phyloP scores from a whole-genome alignment of 1,140 invertebrate species.

The Chlorops oryzae region DNA sequence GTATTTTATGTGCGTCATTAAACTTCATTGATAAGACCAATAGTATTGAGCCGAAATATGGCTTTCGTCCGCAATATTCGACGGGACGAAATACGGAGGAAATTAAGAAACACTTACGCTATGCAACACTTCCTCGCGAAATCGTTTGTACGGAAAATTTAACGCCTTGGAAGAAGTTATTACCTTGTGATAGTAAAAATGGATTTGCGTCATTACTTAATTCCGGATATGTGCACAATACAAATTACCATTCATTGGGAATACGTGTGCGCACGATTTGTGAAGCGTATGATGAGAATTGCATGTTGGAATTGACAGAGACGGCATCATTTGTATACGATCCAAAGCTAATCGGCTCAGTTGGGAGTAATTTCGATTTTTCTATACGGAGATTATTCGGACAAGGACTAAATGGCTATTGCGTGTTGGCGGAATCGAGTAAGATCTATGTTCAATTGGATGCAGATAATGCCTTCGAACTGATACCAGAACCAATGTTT shows the following conservation, averaged over 20 bases:
- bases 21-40: constrained; percentile 92
- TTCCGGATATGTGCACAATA: constrained; percentile 85
- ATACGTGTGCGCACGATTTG: constrained; percentile 80
- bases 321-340: constrained; percentile 84
- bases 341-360: constrained; percentile 55
- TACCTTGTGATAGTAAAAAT: constrained; percentile 84
- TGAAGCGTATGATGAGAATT: constrained; percentile 52
- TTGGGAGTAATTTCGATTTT: constrained; percentile 61
- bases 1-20: constrained; percentile 90
- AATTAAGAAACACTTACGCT: constrained; percentile 54
- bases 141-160: constrained; percentile 98
- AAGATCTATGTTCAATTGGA: constrained; percentile 69
- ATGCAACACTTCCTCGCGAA: constrained; percentile 86
- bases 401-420: constrained; percentile 67
- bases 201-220: constrained; percentile 85
- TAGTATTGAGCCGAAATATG: constrained; percentile 76
- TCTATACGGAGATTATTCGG: constrained; percentile 82
- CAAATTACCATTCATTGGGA: constrained; percentile 86
- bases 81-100: constrained; percentile 52
- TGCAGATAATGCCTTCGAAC: constrained; percentile 35
- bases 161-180: constrained; percentile 94
- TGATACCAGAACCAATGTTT: constrained; percentile 54
- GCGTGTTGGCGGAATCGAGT: constrained; percentile 70
- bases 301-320: constrained; percentile 73
- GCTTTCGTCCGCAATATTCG: constrained; percentile 66